Percentiles rank a stretch among this genome's conserved stretches.
phyloP scores from a whole-genome alignment of 2,113 vertebrate genomes.

The Cheilinus undulatus region DNA sequence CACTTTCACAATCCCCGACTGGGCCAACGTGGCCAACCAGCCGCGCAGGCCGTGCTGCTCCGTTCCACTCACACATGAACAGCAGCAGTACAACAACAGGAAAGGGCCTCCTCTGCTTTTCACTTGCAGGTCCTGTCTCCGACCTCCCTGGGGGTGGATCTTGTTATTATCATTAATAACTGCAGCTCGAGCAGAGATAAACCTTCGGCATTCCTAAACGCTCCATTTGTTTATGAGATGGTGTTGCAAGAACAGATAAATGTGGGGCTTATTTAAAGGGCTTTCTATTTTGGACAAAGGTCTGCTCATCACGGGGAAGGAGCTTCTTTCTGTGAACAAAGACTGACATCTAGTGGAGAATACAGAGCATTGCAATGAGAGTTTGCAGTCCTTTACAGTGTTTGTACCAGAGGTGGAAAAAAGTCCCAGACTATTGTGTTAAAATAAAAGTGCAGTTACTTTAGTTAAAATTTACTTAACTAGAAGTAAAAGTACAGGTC shows the following conservation, averaged over 20 bases:
- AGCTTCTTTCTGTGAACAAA: slow-evolving; percentile 32
- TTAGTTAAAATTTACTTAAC: too few species aligned
- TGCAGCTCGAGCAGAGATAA: slow-evolving; percentile 78
- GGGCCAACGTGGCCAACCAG: slow-evolving; percentile 65
- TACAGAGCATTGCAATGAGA: not conserved
- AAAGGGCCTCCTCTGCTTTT: slow-evolving; percentile 79
- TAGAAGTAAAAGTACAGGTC: too few species aligned
- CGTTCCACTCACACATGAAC: slow-evolving; percentile 73
- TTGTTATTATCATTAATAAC: slow-evolving; percentile 80
- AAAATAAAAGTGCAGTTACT: too few species aligned
- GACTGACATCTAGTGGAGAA: slow-evolving; percentile 71
- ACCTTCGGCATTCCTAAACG: slow-evolving; percentile 82
- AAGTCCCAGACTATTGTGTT: too few species aligned
- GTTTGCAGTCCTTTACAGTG: not conserved
- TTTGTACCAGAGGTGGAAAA: too few species aligned
- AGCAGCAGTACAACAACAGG: slow-evolving; percentile 75
- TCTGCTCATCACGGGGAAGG: slow-evolving; percentile 54
- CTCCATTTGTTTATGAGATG: slow-evolving; percentile 79
- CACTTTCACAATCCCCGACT: slow-evolving; percentile 84
- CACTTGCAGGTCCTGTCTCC: slow-evolving; percentile 76
- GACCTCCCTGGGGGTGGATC: slow-evolving; percentile 72
- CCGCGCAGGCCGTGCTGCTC: slow-evolving; percentile 70
- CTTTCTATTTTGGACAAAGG: slow-evolving; percentile 82
- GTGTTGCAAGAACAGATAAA: slow-evolving; percentile 81
- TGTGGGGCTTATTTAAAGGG: slow-evolving; percentile 79